phyloP scores from a whole-genome alignment of 1,140 invertebrate genomes.

The Heliconius himera region DNA sequence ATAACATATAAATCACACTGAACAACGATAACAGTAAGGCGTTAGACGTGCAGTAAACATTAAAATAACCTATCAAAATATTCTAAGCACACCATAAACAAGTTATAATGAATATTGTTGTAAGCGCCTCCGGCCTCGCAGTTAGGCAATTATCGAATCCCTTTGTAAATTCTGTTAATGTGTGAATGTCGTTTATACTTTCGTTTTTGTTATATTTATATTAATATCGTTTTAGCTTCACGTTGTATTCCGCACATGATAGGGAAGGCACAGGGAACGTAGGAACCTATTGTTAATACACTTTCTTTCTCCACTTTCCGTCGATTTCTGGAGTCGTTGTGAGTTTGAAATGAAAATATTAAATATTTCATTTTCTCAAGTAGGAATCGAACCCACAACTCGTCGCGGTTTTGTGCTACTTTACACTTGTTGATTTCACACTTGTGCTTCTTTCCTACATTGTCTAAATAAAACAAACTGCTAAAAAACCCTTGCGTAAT shows the following conservation, averaged over 20 bases:
- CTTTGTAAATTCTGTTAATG: constrained; percentile 39
- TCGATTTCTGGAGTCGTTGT: too few relatives aligned
- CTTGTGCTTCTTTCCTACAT: neutral
- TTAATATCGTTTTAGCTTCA: too few relatives aligned
- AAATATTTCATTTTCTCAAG: too few relatives aligned
- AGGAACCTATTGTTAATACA: too few relatives aligned
- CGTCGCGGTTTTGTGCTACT: too few relatives aligned
- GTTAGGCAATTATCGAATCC: constrained; percentile 37
- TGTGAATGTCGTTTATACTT: constrained; percentile 22
- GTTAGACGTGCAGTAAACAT: constrained; percentile 12
- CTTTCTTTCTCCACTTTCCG: too few relatives aligned
- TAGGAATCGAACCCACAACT: too few relatives aligned
- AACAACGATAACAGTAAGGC: neutral
- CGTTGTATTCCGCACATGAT: too few relatives aligned
- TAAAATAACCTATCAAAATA: constrained; percentile 34
- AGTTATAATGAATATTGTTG: constrained; percentile 47
- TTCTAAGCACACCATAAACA: constrained; percentile 44
- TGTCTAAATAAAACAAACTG: neutral
- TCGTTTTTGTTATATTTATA: too few relatives aligned
- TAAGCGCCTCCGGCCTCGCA: constrained; percentile 42
- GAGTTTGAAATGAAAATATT: too few relatives aligned
- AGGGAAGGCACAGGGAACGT: too few relatives aligned
- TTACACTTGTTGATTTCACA: too few relatives aligned
- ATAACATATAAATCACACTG: neutral
- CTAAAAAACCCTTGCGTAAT: neutral